Base-by-base conservation (phyloP, 2,888 invertebrate genomes). In the Aleiodes leptofemur region DNA sequence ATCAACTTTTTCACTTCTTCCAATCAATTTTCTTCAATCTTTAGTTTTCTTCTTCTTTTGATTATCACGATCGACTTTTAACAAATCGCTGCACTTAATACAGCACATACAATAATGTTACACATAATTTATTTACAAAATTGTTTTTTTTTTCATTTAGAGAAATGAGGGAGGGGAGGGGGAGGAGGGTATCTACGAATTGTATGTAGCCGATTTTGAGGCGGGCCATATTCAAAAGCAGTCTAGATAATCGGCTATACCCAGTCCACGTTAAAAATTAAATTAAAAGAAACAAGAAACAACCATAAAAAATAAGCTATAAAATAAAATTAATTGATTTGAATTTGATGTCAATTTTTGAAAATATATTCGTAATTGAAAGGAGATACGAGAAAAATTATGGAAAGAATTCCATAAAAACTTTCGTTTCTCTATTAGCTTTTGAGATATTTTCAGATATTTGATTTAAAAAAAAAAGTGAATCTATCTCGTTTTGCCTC, bases 1-100 rank as follows among this genome's bases (percentile, higher is more conserved):
- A 11, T 34, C n/a, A 43, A 43, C 43, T 8, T 64, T n/a, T 14
- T 38, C 64, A 64, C 11, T 38, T 61, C 64, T 43, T 14, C 64
- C 64, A 64, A 64, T 14, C 43, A 64, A 16, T 64, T 59, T 34
- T 64, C 13, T 48, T 64, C 23, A 43, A 43, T 23, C 51, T 51
- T 43, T 43, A 43, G 14, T 14, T 51, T 61, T 43, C 34, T n/a
- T 16, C 11, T 48, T 43, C 14, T 61, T 61, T 64, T 64, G 43
- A 64, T 64, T 64, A 64, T 64, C 64, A 64, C 64, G 43, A 64
- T 64, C 64, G 64, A 64, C 9, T 64, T 64, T 64, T 48, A 64
- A 64, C 64, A 64, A 64, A 64, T 64, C 16, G 43, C 64, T 64
- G 48, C 64, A 34, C 7, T 59, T 43, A 11, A 64, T 43, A 4